These are phyloP conservation scores for Solenopsis invicta DNA, from an alignment of 1,140 invertebrate species.

Conservation along the genomic window DNA sequence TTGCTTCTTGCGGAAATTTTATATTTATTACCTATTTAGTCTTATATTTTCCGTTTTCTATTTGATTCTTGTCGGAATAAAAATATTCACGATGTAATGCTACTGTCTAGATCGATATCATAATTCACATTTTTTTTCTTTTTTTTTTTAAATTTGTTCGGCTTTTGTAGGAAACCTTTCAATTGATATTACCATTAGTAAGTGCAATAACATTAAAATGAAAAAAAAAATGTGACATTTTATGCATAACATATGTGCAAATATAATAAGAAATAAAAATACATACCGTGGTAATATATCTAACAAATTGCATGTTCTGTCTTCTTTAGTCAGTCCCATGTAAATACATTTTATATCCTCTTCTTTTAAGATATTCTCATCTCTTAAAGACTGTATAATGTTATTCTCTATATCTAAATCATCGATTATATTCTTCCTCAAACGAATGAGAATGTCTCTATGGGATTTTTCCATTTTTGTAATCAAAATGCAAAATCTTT, in stretches of 20 bases:
- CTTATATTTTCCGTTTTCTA: too few species aligned
- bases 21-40: too few species aligned
- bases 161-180: too few species aligned
- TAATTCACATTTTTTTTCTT: too few species aligned
- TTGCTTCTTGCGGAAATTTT: too few species aligned
- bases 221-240: constrained; percentile 3
- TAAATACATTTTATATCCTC: constrained; percentile 79
- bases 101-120: too few species aligned
- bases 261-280: constrained; percentile 19
- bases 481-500: not conserved
- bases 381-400: constrained; percentile 78
- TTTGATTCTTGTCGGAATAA: too few species aligned
- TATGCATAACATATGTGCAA: constrained; percentile 47
- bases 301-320: constrained; percentile 77
- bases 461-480: constrained; percentile 81
- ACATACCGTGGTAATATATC: constrained; percentile 81
- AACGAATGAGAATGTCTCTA: constrained; percentile 75
- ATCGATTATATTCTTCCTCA: constrained; percentile 79
- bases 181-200: constrained; percentile 31
- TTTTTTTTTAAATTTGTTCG: too few species aligned
- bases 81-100: too few species aligned
- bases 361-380: constrained; percentile 78
- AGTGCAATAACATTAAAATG: not conserved
- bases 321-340: constrained; percentile 67
- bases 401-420: constrained; percentile 83